Evolutionary conservation across 2,113 vertebrate genomes (phyloP), one percentile per base, ranked within the genome.

Genomic region (Gulo gulo): DNA sequence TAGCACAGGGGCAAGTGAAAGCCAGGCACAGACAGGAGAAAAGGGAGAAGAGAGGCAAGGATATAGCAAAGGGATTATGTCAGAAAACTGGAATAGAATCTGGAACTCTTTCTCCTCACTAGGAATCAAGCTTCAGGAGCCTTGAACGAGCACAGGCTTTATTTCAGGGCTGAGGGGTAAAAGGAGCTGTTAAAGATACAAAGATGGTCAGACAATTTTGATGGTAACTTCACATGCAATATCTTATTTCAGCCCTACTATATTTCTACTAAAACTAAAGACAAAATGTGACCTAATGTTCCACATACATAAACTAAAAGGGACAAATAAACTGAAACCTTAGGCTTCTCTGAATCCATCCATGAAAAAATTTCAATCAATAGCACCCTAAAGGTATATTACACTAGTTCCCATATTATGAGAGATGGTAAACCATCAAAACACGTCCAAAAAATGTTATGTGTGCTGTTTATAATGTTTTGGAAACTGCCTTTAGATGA

Each of bases 261-360:
- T 6, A 63, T 34, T 71, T 92, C 57, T n/a, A 65, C 9, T 4
- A 50, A 93, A 88, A 57, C 34, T 50, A 74, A 79, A 95, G 23
- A 90, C 39, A 88, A 94, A 84, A 80, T 24, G 29, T 96, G 15
- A 59, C 4, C 29, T 82, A n/a, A 63, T 69, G 3, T 73, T 69
- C 18, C 89, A 96, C 34, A 94, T 83, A 80, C n/a, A 42, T 45
- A 94, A 91, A 91, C 21, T 42, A 91, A 52, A 88, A 36, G 18
- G 26, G 9, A 59, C 16, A 74, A 42, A 76, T 18, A 26, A 94
- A 85, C 10, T 59, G n/a, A 95, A 85, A 73, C 2, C 34, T 87
- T 7, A 59, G 4, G 31, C 52, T 96, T 91, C 50, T 84, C 23
- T 78, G 74, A 96, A 67, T 1, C 23, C 16, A 63, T 18, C 45